Evolutionary conservation across 1,140 invertebrate genomes (phyloP).

Genomic region (Cydia pomonella): DNA sequence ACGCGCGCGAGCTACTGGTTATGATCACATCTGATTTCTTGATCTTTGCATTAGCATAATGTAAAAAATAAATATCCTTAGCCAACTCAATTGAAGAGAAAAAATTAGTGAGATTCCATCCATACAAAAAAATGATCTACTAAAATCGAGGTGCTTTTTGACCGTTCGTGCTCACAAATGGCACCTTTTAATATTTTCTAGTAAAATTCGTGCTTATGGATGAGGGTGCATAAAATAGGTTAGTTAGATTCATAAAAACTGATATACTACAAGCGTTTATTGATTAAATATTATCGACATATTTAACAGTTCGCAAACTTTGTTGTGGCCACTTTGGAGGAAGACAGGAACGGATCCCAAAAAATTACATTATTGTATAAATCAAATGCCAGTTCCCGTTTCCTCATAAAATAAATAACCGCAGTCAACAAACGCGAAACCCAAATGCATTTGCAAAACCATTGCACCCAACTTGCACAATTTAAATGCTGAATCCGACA

Average conservation of each 20-base stretch:
- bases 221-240: too few relatives aligned
- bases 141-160: too few relatives aligned
- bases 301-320: too few relatives aligned
- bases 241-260: too few relatives aligned
- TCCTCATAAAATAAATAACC: slow-evolving; percentile 24
- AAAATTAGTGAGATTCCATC: slow-evolving; percentile 34
- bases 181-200: too few relatives aligned
- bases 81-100: not conserved
- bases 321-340: too few relatives aligned
- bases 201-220: too few relatives aligned
- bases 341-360: too few relatives aligned
- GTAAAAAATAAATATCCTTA: slow-evolving; percentile 4
- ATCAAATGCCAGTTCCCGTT: not conserved
- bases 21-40: slow-evolving; percentile 6
- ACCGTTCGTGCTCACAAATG: too few relatives aligned
- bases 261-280: too few relatives aligned
- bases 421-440: slow-evolving; percentile 27
- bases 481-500: slow-evolving; percentile 47
- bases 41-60: slow-evolving; percentile 43
- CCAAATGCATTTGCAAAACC: slow-evolving; percentile 49
- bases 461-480: slow-evolving; percentile 36
- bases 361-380: slow-evolving; percentile 38
- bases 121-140: not conserved
- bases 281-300: too few relatives aligned
- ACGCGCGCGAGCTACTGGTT: too few relatives aligned